Conservation (phyloP, 2,797 vertebrate species). For the Myoxocephalus aenaeus region DNA sequence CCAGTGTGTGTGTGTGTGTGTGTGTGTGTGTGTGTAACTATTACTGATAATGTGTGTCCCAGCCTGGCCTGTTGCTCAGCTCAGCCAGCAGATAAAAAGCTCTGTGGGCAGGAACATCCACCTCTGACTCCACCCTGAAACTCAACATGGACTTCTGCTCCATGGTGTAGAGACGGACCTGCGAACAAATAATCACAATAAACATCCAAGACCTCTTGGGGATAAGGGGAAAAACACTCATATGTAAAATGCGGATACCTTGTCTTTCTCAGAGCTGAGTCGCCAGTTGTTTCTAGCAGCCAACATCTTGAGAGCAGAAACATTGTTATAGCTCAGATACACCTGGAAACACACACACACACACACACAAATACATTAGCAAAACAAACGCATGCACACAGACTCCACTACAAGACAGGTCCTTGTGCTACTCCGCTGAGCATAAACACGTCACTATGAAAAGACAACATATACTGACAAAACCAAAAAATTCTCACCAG, state of each 20-base stretch:
- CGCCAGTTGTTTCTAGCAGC: constrained; percentile 89
- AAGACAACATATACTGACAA: background rate
- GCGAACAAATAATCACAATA: background rate
- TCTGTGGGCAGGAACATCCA: constrained; percentile 79
- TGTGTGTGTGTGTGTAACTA: constrained; percentile 9
- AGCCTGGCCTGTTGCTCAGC: constrained; percentile 84
- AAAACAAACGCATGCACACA: background rate
- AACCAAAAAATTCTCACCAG: too few species aligned
- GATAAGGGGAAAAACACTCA: background rate
- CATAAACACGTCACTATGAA: background rate
- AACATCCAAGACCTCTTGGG: background rate
- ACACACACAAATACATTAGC: background rate
- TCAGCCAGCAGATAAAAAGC: constrained; percentile 91
- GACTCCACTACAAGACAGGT: background rate
- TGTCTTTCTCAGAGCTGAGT: constrained; percentile 87
- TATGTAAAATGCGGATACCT: constrained; percentile 79
- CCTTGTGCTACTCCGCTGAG: background rate
- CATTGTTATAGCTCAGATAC: constrained; percentile 96
- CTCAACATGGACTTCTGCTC: constrained; percentile 91
- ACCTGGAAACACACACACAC: constrained; percentile 81
- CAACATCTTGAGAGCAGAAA: constrained; percentile 91
- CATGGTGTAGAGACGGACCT: constrained; percentile 91
- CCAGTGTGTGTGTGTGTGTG: too few species aligned
- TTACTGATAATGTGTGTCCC: constrained; percentile 92
- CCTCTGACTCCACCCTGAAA: constrained; percentile 86